A percentile compares a stretch with the other conserved stretches of the same genome.
Conservation (phyloP, 2,113 vertebrate species). For the Hippocampus zosterae region DNA sequence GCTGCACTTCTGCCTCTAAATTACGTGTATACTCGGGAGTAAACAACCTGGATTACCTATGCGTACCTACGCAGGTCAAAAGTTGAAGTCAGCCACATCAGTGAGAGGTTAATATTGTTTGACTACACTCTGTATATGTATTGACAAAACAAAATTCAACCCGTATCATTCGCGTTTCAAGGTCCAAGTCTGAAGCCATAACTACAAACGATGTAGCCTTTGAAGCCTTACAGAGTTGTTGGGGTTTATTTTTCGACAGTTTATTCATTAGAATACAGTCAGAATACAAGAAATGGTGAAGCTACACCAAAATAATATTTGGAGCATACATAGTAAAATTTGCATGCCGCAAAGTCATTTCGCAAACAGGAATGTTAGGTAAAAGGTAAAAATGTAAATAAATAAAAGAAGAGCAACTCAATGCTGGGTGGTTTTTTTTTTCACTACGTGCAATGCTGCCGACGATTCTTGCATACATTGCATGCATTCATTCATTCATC, state of each 20-base stretch:
- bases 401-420: too few relatives aligned
- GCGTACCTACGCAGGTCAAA: not conserved
- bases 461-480: too few relatives aligned
- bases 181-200: not conserved
- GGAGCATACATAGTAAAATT: not conserved
- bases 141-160: not conserved
- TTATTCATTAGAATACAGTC: not conserved
- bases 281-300: not conserved
- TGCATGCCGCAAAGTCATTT: not conserved
- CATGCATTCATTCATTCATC: too few relatives aligned
- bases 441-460: too few relatives aligned
- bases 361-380: too few relatives aligned
- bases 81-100: conserved; percentile 1
- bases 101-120: not conserved
- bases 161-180: not conserved
- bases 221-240: not conserved
- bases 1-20: not conserved
- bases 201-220: not conserved
- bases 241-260: not conserved
- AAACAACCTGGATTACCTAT: not conserved
- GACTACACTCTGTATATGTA: not conserved
- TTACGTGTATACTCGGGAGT: not conserved
- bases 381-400: too few relatives aligned
- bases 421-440: too few relatives aligned
- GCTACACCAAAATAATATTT: not conserved